These are phyloP conservation scores for Meloidogyne floridensis DNA, from an alignment of 1,140 invertebrate genomes.

Conservation along the genomic window DNA sequence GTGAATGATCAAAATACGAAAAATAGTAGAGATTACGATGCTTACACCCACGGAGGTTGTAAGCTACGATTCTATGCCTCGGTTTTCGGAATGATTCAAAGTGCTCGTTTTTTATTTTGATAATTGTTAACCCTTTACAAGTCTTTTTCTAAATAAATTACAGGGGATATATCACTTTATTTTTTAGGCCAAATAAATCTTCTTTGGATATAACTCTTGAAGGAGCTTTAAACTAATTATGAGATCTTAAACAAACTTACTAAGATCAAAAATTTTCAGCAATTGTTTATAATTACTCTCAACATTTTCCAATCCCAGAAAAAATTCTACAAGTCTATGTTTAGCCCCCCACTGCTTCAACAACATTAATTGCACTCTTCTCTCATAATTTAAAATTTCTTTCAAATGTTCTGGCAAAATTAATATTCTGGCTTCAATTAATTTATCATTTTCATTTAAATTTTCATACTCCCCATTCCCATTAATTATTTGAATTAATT, in stretches of 20 bases:
- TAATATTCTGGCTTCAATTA: neutral
- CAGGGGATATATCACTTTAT: too few relatives aligned
- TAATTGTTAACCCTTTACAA: too few relatives aligned
- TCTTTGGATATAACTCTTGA: too few relatives aligned
- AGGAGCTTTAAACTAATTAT: too few relatives aligned
- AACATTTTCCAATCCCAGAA: neutral
- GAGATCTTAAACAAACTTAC: neutral
- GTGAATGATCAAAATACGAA: too few relatives aligned
- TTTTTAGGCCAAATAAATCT: too few relatives aligned
- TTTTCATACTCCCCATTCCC: neutral
- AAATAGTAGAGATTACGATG: too few relatives aligned
- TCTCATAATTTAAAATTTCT: neutral
- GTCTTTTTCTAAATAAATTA: too few relatives aligned
- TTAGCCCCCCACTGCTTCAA: neutral
- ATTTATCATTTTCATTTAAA: neutral
- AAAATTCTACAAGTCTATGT: neutral
- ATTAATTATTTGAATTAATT: slow-evolving; percentile 7
- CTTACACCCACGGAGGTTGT: too few relatives aligned
- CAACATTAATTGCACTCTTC: slow-evolving; percentile 10
- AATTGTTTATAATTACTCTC: neutral
- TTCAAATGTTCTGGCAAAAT: neutral
- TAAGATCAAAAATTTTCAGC: neutral
- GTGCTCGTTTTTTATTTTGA: too few relatives aligned
- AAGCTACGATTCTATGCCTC: too few relatives aligned
- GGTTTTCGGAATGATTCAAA: too few relatives aligned